Evolutionary conservation across 2,797 vertebrate genomes (phyloP), one percentile per base, ranked within the genome.

Genomic region (Novumbra hubbsi): DNA sequence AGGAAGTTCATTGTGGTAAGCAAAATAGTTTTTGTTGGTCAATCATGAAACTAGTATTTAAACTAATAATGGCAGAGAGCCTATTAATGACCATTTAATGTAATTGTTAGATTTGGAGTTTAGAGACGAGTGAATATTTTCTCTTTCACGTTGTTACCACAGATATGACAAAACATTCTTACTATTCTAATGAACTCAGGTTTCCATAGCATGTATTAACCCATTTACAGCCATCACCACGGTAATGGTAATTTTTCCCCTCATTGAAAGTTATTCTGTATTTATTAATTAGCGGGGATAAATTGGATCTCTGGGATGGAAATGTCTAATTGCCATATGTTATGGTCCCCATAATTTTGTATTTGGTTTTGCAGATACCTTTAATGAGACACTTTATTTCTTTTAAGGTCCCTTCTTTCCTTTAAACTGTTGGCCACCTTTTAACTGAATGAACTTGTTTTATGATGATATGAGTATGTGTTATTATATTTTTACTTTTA

Each of bases 291-390:
- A 24, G 12, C 24, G 8, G 5, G 19, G 21, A 67, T 67, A 16
- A 16, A 21, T 21, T 19, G 65, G 9, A n/a, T 34, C 34, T 38
- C 17, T 67, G 7, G 49, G 16, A 6, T n/a, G 16, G 19, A 19
- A 9, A 34, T n/a, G 32, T 67, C 27, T 24, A 45, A 68, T 48
- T 68, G 66, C 66, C 66, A 48, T 48, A 68, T 68, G 66, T 68
- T 68, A 68, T 70, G 48, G 68, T 38, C 32, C 27, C 48, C 27
- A 30, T 30, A 6, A 16, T 17, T 70, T 70, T 70, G 27, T 17
- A 8, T 28, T 28, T 9, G 11, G 30, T 70, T 52, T 55, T 55
- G n/a, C 28, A n/a, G 16, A 70, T 28, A 6, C 30, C 3, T 5
- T 68, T 21, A 41, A 7, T 68, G n/a, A 27, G 15, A 49, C 27